Evolutionary conservation across 2,113 vertebrate species (phyloP).

Genomic region (Emydura subglobosa): DNA sequence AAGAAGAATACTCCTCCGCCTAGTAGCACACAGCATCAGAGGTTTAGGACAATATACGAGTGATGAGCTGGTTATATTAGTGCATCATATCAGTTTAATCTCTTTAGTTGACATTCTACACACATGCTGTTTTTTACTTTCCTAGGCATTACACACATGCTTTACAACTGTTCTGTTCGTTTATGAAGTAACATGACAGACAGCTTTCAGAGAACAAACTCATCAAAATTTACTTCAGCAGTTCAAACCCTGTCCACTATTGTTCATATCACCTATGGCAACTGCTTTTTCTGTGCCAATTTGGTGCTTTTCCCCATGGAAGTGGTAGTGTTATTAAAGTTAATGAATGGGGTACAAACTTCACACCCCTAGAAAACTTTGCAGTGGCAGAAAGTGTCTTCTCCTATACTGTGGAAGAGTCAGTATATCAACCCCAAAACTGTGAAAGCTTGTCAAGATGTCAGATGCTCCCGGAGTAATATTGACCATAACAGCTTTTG

Average conservation of each 20-base stretch:
- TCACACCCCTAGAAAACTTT: not conserved
- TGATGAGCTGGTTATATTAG: too few relatives aligned
- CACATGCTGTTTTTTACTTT: accelerated
- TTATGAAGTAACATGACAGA: accelerated
- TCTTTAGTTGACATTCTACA: not conserved
- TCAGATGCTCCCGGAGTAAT: not conserved
- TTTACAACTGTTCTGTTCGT: accelerated
- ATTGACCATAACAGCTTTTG: not conserved
- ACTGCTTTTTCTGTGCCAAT: not conserved
- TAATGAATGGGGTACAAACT: not conserved
- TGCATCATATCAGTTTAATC: not conserved
- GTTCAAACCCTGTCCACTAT: not conserved
- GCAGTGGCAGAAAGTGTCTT: accelerated
- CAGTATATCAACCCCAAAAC: not conserved
- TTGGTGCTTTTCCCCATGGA: too few relatives aligned
- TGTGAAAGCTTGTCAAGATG: not conserved
- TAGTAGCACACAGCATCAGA: not conserved
- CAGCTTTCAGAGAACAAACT: too few relatives aligned
- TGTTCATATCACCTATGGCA: not conserved
- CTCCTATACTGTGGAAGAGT: not conserved
- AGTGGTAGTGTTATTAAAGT: not conserved
- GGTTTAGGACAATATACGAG: not conserved
- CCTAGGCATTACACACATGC: not conserved
- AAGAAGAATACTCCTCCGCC: too few relatives aligned
- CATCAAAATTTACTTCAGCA: not conserved